These are phyloP conservation scores for Stegodyphus dumicola DNA, from an alignment of 1,140 invertebrate species.

Conservation along the genomic window DNA sequence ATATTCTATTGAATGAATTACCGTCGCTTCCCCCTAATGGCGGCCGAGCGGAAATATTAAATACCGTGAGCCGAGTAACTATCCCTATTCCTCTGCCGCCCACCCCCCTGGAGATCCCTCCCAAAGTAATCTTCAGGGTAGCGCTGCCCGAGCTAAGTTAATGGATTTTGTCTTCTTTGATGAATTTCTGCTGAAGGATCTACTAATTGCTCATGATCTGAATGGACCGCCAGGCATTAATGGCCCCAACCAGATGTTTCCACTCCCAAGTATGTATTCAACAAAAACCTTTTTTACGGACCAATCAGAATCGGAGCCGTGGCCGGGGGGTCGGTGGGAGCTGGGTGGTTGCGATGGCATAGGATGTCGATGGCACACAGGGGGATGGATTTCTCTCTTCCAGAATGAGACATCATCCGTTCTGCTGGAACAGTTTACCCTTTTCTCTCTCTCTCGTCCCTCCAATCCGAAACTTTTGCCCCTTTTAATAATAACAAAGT, in stretches of 20 bases:
- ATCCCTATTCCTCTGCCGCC: background rate
- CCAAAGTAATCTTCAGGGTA: slow-evolving; percentile 54
- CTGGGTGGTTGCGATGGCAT: background rate
- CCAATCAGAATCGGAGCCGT: slow-evolving; percentile 47
- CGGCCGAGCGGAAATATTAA: slow-evolving; percentile 61
- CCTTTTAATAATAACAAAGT: slow-evolving; percentile 61
- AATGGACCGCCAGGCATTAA: slow-evolving; percentile 59
- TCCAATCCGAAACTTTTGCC: background rate
- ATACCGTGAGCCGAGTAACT: slow-evolving; percentile 55
- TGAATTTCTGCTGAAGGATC: slow-evolving; percentile 61
- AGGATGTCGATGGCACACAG: background rate
- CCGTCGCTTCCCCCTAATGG: slow-evolving; percentile 43
- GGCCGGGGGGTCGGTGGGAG: background rate
- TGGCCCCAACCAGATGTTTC: slow-evolving; percentile 55
- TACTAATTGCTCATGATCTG: slow-evolving; percentile 61
- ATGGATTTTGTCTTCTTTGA: slow-evolving; percentile 62
- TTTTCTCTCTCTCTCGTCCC: slow-evolving; percentile 4
- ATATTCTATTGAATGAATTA: slow-evolving; percentile 62
- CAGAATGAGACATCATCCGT: slow-evolving; percentile 55
- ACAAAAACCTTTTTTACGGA: slow-evolving; percentile 53
- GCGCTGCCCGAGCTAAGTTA: slow-evolving; percentile 47
- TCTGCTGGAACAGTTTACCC: slow-evolving; percentile 54
- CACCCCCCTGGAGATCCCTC: slow-evolving; percentile 5
- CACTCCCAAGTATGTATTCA: slow-evolving; percentile 55
- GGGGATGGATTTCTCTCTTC: slow-evolving; percentile 28